Evolutionary conservation across 2,113 vertebrate genomes (phyloP).

Genomic region (Egretta garzetta): DNA sequence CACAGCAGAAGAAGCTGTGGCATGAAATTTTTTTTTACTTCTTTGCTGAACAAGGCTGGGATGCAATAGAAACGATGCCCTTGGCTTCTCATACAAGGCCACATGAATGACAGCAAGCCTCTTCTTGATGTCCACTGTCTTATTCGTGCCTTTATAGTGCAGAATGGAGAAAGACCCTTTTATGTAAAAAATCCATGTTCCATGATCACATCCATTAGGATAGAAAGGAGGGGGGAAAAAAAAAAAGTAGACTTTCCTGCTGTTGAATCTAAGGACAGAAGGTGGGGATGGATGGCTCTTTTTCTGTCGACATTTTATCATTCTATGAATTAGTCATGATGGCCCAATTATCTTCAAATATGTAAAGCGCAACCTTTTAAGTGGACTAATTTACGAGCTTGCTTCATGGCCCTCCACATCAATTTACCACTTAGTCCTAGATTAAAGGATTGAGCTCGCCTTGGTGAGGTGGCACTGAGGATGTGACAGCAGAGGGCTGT

Average conservation of each 20-base stretch:
- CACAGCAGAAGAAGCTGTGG: not conserved
- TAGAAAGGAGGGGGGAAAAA: not conserved
- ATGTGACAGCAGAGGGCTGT: not conserved
- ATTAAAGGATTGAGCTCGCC: not conserved
- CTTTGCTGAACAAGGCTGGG: not conserved
- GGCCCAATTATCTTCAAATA: slow-evolving; percentile 13
- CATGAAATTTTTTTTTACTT: not conserved
- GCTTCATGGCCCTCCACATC: not conserved
- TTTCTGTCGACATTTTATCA: not conserved
- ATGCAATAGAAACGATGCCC: not conserved
- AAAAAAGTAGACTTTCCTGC: not conserved
- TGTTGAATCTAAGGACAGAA: not conserved
- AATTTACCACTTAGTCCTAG: not conserved
- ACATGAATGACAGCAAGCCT: not conserved
- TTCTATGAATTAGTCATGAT: not conserved
- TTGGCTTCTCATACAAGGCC: not conserved
- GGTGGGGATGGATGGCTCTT: not conserved
- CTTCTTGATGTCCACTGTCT: not conserved
- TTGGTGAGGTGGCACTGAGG: not conserved
- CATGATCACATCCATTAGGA: not conserved
- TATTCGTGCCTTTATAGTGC: not conserved
- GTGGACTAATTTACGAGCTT: not conserved
- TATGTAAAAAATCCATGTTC: not conserved
- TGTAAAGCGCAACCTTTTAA: not conserved
- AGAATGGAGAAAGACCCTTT: not conserved